Evolutionary conservation across 2,888 invertebrate genomes (phyloP).

Genomic region (Heteromurus nitidus): DNA sequence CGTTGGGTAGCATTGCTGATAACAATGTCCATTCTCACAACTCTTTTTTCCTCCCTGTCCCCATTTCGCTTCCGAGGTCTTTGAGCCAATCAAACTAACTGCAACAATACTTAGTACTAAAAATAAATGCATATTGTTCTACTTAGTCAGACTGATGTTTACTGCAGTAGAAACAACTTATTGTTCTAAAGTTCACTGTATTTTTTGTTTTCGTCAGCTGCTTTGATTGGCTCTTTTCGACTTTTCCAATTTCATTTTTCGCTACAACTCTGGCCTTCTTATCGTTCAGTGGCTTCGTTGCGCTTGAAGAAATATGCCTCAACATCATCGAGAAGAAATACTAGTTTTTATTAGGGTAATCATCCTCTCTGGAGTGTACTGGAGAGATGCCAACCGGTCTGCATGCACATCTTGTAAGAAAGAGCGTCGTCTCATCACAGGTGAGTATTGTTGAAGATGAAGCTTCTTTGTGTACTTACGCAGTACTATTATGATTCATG

Average conservation of each 20-base stretch:
- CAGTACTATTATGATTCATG: no score
- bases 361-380: background rate
- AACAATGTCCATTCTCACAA: conserved; percentile 48
- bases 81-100: background rate
- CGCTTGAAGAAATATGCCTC: conserved; percentile 6
- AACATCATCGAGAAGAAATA: background rate
- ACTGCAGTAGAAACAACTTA: background rate
- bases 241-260: background rate
- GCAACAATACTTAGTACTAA: background rate
- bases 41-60: conserved; percentile 31
- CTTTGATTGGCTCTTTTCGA: background rate
- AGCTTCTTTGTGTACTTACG: no score
- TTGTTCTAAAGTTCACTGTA: background rate
- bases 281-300: background rate
- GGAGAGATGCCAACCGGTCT: no score
- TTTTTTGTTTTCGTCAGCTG: background rate
- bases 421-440: no score
- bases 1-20: conserved; percentile 41
- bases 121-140: background rate
- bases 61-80: conserved; percentile 32
- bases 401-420: no score
- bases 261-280: background rate
- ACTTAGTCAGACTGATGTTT: background rate
- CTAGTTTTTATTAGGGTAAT: background rate
- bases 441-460: no score